phyloP scores from a whole-genome alignment of 1,140 invertebrate species.

The Episyrphus balteatus region DNA sequence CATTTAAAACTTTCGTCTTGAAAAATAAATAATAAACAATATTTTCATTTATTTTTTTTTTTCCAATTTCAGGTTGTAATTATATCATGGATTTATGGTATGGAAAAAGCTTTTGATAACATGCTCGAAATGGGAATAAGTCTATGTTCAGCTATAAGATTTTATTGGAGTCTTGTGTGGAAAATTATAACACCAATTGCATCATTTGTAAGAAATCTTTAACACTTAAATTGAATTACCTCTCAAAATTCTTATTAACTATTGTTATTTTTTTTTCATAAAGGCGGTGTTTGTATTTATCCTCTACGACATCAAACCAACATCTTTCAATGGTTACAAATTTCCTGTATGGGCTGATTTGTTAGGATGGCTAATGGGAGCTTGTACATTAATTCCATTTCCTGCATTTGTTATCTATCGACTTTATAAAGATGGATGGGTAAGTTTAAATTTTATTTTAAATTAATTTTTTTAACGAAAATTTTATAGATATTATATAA shows the following conservation, averaged over 20 bases:
- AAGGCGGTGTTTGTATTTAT: constrained; percentile 61
- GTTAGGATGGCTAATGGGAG: constrained; percentile 57
- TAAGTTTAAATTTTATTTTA: too few species aligned
- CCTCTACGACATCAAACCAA: constrained; percentile 48
- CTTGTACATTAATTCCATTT: constrained; percentile 19
- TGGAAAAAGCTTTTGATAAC: too few species aligned
- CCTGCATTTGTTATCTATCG: too few species aligned
- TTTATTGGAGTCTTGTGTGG: not conserved
- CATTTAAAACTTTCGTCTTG: too few species aligned
- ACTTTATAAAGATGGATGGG: too few species aligned
- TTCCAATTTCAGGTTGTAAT: too few species aligned
- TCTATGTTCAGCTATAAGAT: not conserved
- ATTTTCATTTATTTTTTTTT: too few species aligned
- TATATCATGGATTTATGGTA: too few species aligned
- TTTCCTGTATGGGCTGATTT: constrained; percentile 56
- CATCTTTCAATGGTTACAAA: constrained; percentile 45
- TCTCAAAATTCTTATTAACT: too few species aligned
- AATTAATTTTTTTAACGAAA: too few species aligned
- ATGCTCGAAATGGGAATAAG: not conserved
- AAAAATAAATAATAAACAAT: too few species aligned
- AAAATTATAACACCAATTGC: not conserved
- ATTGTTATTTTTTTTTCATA: constrained; percentile 17
- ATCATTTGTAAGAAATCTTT: not conserved
- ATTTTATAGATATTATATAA: too few species aligned
- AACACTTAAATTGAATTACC: not conserved